phyloP scores from a whole-genome alignment of 2,797 vertebrate species.

The Acomys russatus region DNA sequence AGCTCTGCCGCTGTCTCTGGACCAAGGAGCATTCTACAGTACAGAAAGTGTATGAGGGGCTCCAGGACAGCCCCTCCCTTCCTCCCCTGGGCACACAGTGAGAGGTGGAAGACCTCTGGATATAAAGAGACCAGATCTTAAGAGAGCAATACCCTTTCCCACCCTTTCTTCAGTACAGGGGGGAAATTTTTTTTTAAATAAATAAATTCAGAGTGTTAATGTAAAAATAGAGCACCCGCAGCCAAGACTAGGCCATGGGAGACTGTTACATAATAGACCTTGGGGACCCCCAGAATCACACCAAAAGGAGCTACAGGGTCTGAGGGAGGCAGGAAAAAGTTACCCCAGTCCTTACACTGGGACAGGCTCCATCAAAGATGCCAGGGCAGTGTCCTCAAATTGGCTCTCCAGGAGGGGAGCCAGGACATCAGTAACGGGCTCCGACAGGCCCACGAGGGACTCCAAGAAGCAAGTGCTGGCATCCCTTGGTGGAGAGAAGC shows the following conservation, averaged over 20 bases:
- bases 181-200: slow-evolving; percentile 85
- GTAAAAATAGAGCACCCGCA: slow-evolving; percentile 67
- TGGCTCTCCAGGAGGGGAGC: slow-evolving; percentile 96
- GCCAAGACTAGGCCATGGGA: slow-evolving; percentile 4
- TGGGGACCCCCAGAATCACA: slow-evolving; percentile 23
- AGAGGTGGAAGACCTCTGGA: slow-evolving; percentile 44
- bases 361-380: slow-evolving; percentile 95
- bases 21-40: slow-evolving; percentile 64
- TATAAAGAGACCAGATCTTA: fast-evolving
- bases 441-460: slow-evolving; percentile 95
- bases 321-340: not conserved
- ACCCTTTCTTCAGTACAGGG: slow-evolving; percentile 85
- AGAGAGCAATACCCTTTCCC: slow-evolving; percentile 69
- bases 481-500: slow-evolving; percentile 90
- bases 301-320: slow-evolving; percentile 67
- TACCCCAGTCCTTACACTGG: slow-evolving; percentile 89
- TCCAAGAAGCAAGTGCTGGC: slow-evolving; percentile 95
- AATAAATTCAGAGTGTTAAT: slow-evolving; percentile 93
- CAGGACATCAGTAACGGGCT: slow-evolving; percentile 94
- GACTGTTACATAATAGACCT: not conserved
- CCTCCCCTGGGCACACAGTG: not conserved
- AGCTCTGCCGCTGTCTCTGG: not conserved
- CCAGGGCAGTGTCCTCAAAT: slow-evolving; percentile 96
- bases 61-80: not conserved
- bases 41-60: not conserved